A percentile compares a stretch with the other conserved stretches of the same genome.
phyloP scores from a whole-genome alignment of 2,888 invertebrate species.

The Taenaris catops region DNA sequence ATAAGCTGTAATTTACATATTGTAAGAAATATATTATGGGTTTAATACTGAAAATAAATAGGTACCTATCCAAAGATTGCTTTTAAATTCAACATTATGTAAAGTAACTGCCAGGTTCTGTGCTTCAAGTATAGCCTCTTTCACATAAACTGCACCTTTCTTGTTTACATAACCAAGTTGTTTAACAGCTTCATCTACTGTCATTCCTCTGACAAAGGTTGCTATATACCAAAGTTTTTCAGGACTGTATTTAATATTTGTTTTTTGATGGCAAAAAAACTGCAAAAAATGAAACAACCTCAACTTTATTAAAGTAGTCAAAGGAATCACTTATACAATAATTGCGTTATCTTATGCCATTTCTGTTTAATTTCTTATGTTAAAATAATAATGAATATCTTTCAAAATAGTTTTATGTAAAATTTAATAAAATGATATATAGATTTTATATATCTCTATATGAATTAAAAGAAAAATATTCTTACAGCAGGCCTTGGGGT shows the following conservation, averaged over 20 bases:
- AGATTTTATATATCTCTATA: neutral
- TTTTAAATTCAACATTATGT: constrained; percentile 96
- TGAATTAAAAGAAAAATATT: constrained; percentile 22
- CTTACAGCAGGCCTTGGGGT: constrained; percentile 91
- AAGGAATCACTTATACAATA: no score
- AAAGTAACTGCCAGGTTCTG: constrained; percentile 91
- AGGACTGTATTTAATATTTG: constrained; percentile 93
- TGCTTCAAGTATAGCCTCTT: constrained; percentile 92
- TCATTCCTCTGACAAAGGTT: constrained; percentile 92
- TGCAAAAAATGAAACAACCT: no score
- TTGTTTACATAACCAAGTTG: constrained; percentile 91
- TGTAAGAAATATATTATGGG: no score
- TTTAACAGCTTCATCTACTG: constrained; percentile 95
- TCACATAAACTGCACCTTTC: constrained; percentile 87
- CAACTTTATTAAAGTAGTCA: no score
- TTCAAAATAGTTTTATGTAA: neutral
- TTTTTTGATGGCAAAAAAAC: constrained; percentile 93
- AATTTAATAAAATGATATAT: neutral
- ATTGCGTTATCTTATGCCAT: no score
- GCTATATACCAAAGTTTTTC: constrained; percentile 97
- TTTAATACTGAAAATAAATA: no score
- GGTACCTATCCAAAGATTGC: constrained; percentile 95
- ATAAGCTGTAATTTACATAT: no score
- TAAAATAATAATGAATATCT: neutral
- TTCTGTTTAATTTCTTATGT: neutral